Conservation (phyloP, 2,888 invertebrate species). For the Trissoscelio sp. region DNA sequence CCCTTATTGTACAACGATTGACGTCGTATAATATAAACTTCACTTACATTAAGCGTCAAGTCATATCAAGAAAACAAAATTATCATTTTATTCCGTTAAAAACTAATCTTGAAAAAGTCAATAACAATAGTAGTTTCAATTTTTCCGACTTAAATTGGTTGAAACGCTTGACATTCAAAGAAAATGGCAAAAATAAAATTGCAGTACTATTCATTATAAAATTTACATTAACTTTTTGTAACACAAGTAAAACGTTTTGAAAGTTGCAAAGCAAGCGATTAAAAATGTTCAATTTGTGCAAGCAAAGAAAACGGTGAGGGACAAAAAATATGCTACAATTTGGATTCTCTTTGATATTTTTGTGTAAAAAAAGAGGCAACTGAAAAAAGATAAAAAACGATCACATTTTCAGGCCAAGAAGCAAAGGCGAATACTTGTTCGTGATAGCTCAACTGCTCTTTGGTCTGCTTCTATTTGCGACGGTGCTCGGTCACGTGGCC, state of each 20-base stretch:
- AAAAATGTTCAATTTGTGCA: slow-evolving; percentile 3
- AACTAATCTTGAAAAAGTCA: too few species aligned
- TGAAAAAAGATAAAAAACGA: slow-evolving; percentile 6
- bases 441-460: slow-evolving; percentile 97
- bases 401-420: slow-evolving; percentile 87
- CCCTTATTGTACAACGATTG: slow-evolving; percentile 38
- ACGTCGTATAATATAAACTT: background rate
- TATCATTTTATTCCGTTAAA: too few species aligned
- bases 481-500: slow-evolving; percentile 98
- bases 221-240: background rate
- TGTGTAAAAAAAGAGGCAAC: slow-evolving; percentile 5
- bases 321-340: slow-evolving; percentile 2
- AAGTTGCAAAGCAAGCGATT: background rate
- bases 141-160: too few species aligned
- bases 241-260: background rate
- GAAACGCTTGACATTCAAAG: too few species aligned
- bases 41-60: background rate
- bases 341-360: slow-evolving; percentile 12
- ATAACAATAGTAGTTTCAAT: too few species aligned
- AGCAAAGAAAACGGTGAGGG: background rate
- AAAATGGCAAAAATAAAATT: background rate
- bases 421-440: slow-evolving; percentile 97
- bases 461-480: slow-evolving; percentile 97
- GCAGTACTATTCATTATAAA: background rate
- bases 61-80: background rate